Evolutionary conservation across 2,113 vertebrate genomes (phyloP), one percentile per base, ranked within the genome.

Genomic region (Mohoua ochrocephala): DNA sequence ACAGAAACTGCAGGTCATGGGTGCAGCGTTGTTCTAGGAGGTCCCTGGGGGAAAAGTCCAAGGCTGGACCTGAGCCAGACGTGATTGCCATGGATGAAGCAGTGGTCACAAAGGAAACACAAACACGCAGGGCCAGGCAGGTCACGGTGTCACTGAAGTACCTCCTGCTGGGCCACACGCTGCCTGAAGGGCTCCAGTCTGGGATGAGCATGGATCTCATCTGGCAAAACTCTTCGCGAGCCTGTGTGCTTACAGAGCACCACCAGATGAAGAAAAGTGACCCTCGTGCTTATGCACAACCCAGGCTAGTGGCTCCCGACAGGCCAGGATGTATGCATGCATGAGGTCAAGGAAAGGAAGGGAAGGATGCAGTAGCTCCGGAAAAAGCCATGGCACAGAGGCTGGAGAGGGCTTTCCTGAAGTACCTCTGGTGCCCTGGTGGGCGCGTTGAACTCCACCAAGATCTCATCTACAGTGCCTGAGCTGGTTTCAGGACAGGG

Each of bases 251-350:
- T 70, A 31, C 7, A 13, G 11, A 7, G 37, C n/a, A 39, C 12
- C 22, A 12, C 33, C 26, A 44, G 47, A 13, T 13, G 15, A 80
- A 52, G 63, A 81, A 80, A 53, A 7, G 9, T 18, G 37, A 52
- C 26, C 24, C 9, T 49, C 0, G 0, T 56, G 60, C 10, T 59
- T 22, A 39, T 45, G 13, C 5, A n/a, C 0, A 0, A 33, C 6
- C 13, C 39, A 20, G 28, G 6, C 19, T 13, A 39, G 56, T 0
- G 0, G 41, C 22, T 52, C 28, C 21, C 60, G 24, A 64, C 10
- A 14, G 24, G 15, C 27, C 24, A 44, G 21, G n/a, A 33, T 1
- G 4, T 44, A 16, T 2, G 2, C 5, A 1, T 9, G 15, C 1
- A 0, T 2, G n/a, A 63, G 15, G 28, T 10, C 1, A 1, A 69